Evolutionary conservation across 2,888 invertebrate species (phyloP).

Genomic region (Hylaea fasciaria): DNA sequence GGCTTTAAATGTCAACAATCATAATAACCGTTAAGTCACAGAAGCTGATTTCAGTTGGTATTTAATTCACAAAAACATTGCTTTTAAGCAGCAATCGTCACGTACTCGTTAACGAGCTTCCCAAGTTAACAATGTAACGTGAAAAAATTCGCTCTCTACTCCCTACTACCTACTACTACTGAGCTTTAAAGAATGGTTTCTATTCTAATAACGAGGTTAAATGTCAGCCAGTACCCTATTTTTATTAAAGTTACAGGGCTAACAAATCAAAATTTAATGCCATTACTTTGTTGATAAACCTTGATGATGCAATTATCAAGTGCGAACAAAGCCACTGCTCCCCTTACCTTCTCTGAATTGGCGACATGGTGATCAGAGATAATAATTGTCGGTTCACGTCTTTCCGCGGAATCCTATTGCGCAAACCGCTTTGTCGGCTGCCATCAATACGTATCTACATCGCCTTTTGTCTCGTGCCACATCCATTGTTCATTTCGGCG

Average conservation of each 20-base stretch:
- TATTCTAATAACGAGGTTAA: constrained; percentile 24
- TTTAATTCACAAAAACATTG: constrained; percentile 73
- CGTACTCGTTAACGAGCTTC: constrained; percentile 81
- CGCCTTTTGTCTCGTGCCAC: constrained; percentile 80
- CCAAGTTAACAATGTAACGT: constrained; percentile 79
- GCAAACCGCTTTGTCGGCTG: constrained; percentile 82
- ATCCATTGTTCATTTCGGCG: constrained; percentile 79
- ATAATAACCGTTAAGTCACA: constrained; percentile 42
- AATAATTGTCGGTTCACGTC: constrained; percentile 83
- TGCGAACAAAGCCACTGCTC: constrained; percentile 53
- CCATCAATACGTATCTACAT: constrained; percentile 72
- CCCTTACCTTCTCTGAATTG: constrained; percentile 70
- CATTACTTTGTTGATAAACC: constrained; percentile 7
- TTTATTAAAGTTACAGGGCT: too few species aligned
- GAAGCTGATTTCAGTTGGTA: constrained; percentile 63
- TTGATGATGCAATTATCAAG: constrained; percentile 27
- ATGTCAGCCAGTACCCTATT: neutral
- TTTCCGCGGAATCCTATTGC: constrained; percentile 83
- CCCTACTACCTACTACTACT: constrained; percentile 32
- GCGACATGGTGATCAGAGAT: constrained; percentile 77
- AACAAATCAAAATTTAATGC: neutral
- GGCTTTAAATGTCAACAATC: constrained; percentile 27
- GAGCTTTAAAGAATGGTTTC: constrained; percentile 26
- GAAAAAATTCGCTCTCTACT: constrained; percentile 70
- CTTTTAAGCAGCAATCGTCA: constrained; percentile 75